Base-by-base conservation (phyloP, 2,113 vertebrate species). In the Anthoscopus minutus region DNA sequence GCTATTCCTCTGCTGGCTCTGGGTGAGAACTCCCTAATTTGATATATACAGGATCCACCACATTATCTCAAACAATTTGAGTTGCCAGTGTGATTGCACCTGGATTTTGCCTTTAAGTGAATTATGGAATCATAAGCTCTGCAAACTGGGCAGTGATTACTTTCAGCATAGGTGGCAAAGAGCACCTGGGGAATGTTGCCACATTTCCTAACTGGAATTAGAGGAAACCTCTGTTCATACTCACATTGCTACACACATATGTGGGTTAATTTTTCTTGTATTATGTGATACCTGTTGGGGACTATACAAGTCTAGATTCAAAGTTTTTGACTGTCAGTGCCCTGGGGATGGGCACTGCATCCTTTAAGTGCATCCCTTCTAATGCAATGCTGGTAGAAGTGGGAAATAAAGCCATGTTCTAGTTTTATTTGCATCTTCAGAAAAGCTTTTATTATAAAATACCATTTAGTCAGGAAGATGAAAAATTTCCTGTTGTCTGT, bases 61-160 rank as follows among this genome's bases (percentile, higher is more conserved):
- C 12, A 1, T 57, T 21, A 13, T 19, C 64, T 54, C 35, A 58
- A 45, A 65, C 20, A 10, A 10, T 28, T 30, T 7, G n/a, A 66
- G 4, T 1, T 86, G 45, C 18, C 35, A 7, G 23, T 18, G 22
- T 50, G 64, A 13, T 47, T 81, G 51, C n/a, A 53, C 16, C 30
- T 81, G 65, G 33, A 40, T 81, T 94, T 92, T 62, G 69, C 30
- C 30, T 47, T n/a, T 35, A 37, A 69, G 76, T 37, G 45, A 62
- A 38, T 65, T 62, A 51, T 0, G 3, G 64, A 31, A 40, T 54
- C 1, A 0, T 19, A 4, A 88, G 2, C 8, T 37, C 11, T 37
- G 60, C 24, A 50, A 61, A 18, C 33, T 51, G 25, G 24, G 35
- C 15, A 5, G 9, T 5, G 53, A 22, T 60, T 54, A 38, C 22